phyloP scores from a whole-genome alignment of 2,888 invertebrate species.

The Automeris io region DNA sequence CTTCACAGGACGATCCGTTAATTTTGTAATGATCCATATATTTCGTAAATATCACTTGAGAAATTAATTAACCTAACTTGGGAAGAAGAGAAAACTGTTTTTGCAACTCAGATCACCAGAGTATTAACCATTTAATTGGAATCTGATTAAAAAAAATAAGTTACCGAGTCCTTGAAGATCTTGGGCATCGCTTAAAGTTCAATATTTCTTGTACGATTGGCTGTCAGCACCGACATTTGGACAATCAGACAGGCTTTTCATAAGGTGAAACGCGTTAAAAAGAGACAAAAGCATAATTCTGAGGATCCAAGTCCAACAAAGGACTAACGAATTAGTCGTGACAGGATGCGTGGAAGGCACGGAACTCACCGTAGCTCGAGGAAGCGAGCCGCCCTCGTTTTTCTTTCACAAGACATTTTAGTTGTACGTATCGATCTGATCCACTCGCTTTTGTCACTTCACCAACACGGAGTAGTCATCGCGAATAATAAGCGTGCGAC shows the following conservation, averaged over 20 bases:
- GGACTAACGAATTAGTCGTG: slow-evolving; percentile 51
- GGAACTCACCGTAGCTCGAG: slow-evolving; percentile 75
- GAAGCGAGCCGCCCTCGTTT: slow-evolving; percentile 70
- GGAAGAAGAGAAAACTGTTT: too few species aligned
- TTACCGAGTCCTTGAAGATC: background rate
- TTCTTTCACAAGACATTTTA: slow-evolving; percentile 76
- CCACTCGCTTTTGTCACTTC: slow-evolving; percentile 61
- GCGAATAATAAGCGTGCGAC: slow-evolving; percentile 51
- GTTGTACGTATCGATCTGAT: slow-evolving; percentile 33
- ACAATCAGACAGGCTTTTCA: background rate
- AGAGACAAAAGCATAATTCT: slow-evolving; percentile 62
- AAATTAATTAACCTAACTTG: too few species aligned
- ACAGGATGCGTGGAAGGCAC: slow-evolving; percentile 49
- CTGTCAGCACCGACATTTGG: background rate
- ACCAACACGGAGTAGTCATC: slow-evolving; percentile 62
- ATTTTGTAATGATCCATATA: background rate
- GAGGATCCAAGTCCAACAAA: slow-evolving; percentile 69
- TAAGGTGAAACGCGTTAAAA: slow-evolving; percentile 48
- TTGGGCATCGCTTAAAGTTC: background rate
- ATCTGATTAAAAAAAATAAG: background rate
- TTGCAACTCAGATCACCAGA: too few species aligned
- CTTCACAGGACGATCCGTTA: background rate
- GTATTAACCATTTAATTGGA: too few species aligned
- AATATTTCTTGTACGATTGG: background rate
- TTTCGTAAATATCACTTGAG: background rate